Percentiles rank a stretch among this genome's conserved stretches.
phyloP scores from a whole-genome alignment of 2,797 vertebrate species.

The Gadopsis bispinosus region DNA sequence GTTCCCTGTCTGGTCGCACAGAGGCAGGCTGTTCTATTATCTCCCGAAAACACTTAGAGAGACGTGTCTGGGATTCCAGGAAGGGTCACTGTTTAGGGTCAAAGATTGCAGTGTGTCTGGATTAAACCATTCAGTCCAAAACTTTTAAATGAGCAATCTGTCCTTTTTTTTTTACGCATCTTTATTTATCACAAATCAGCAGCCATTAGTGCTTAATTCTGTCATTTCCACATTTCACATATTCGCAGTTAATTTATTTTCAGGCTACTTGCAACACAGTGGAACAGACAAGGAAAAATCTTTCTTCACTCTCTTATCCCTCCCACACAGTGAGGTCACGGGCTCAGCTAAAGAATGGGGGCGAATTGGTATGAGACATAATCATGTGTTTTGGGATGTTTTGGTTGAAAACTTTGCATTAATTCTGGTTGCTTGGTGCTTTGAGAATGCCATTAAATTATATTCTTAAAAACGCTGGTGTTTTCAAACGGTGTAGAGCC shows the following conservation, averaged over 20 bases:
- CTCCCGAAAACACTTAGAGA: conserved; percentile 30
- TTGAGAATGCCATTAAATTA: neutral
- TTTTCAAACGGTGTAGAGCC: neutral
- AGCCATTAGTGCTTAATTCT: neutral
- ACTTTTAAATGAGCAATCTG: neutral
- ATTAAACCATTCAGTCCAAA: neutral
- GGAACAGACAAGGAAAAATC: neutral
- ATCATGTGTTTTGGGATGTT: neutral
- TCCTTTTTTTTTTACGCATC: neutral
- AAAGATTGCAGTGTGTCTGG: neutral
- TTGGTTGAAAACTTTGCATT: neutral
- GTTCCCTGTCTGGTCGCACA: conserved; percentile 40
- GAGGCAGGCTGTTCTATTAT: conserved; percentile 28
- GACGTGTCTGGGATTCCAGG: conserved; percentile 36
- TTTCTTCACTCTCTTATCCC: neutral
- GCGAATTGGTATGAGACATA: neutral
- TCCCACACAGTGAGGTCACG: conserved; percentile 19
- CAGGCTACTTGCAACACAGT: neutral
- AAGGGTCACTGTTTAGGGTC: conserved; percentile 24
- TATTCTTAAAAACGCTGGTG: neutral
- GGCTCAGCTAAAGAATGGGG: conserved; percentile 26
- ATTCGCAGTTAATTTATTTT: neutral
- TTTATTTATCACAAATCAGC: neutral
- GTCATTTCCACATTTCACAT: neutral
- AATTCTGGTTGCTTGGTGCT: neutral